Percentiles rank a stretch among this genome's conserved stretches.
phyloP scores from a whole-genome alignment of 2,888 invertebrate genomes.

The Pseudanteris insignis region DNA sequence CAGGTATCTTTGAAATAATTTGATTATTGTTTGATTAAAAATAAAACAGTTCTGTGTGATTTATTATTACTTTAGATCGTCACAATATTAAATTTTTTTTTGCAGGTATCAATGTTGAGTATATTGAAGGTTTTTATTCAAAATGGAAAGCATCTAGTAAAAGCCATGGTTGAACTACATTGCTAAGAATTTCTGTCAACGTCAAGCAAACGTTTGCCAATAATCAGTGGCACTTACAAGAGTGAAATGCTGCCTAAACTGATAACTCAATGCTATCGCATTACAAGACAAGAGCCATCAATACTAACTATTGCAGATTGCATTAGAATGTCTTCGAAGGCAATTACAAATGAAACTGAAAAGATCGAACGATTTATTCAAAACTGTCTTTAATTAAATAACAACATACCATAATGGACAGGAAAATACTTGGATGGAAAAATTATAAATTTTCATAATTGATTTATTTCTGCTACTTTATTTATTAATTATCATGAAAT shows the following conservation, averaged over 20 bases:
- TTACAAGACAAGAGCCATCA: constrained; percentile 10
- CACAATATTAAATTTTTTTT: neutral
- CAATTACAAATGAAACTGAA: no score
- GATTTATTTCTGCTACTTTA: neutral
- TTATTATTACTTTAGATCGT: no score
- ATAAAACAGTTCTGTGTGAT: no score
- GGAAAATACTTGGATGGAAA: no score
- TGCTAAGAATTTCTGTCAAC: constrained; percentile 7
- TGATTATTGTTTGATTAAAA: neutral
- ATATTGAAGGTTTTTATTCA: constrained; percentile 82
- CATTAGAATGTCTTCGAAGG: constrained; percentile 20
- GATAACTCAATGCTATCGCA: constrained; percentile 4
- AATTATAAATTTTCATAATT: no score
- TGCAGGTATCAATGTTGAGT: constrained; percentile 81
- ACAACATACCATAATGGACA: no score
- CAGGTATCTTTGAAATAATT: constrained; percentile 64
- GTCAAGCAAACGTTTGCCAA: constrained; percentile 17
- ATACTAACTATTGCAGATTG: constrained; percentile 20
- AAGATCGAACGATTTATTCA: no score
- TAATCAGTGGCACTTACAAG: constrained; percentile 19
- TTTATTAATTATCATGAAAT: neutral
- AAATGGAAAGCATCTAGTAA: constrained; percentile 84
- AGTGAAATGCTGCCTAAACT: constrained; percentile 3
- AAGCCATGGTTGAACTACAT: constrained; percentile 71
- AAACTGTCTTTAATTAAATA: neutral